Evolutionary conservation across 2,888 invertebrate genomes (phyloP).

Genomic region (Harpalus rufipes): DNA sequence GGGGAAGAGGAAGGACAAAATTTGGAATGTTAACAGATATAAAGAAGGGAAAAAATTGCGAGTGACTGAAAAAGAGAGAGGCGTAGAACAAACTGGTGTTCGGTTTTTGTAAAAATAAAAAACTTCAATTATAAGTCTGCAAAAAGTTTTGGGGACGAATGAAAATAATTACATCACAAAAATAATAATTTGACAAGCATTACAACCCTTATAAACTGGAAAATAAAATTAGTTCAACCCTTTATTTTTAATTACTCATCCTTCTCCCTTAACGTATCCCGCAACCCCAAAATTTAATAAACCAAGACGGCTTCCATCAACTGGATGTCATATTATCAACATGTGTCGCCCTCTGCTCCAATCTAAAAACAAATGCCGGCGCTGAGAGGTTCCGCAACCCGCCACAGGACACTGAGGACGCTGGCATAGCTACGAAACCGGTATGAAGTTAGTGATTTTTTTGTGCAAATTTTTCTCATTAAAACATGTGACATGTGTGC

Average conservation of each 20-base stretch:
- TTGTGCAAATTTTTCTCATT: slow-evolving; percentile 62
- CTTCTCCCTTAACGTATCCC: background rate
- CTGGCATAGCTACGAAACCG: slow-evolving; percentile 8
- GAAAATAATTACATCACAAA: slow-evolving; percentile 6
- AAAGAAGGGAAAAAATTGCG: no score
- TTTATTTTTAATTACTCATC: slow-evolving; percentile 13
- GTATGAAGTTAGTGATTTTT: slow-evolving; percentile 55
- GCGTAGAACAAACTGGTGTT: no score
- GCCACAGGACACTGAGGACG: background rate
- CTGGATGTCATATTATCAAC: slow-evolving; percentile 40
- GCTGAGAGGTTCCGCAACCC: slow-evolving; percentile 26
- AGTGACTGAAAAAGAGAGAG: no score
- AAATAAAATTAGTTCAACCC: slow-evolving; percentile 13
- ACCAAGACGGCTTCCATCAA: slow-evolving; percentile 45
- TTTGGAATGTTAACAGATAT: no score
- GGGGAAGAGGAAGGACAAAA: no score
- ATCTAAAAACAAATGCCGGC: slow-evolving; percentile 36
- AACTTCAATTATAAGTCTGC: background rate
- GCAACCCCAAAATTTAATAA: slow-evolving; percentile 52
- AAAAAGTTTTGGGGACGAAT: background rate
- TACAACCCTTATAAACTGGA: background rate
- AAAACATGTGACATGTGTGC: slow-evolving; percentile 55
- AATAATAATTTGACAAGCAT: background rate
- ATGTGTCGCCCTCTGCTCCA: slow-evolving; percentile 41
- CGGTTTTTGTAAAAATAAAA: no score